phyloP scores from a whole-genome alignment of 1,140 invertebrate species.

The Globodera rostochiensis region DNA sequence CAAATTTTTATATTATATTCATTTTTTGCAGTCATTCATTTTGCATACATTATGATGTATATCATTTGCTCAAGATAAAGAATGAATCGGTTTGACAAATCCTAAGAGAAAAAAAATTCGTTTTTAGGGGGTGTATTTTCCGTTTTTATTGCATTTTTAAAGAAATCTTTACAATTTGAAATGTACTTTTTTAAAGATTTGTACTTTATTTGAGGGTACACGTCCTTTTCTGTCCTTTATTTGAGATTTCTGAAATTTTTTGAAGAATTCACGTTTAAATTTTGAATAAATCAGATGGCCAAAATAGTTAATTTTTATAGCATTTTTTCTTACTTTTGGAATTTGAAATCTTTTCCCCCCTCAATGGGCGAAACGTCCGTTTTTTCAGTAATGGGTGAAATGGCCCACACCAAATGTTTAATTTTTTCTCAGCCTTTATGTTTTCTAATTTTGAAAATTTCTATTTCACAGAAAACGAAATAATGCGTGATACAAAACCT shows the following conservation, averaged over 20 bases:
- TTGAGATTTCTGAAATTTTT: neutral
- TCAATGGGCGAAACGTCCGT: too few relatives aligned
- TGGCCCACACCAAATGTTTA: too few relatives aligned
- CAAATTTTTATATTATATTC: neutral
- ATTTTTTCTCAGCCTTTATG: too few relatives aligned
- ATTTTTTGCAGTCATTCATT: neutral
- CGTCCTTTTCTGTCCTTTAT: neutral
- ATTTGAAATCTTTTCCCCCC: too few relatives aligned
- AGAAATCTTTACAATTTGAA: too few relatives aligned
- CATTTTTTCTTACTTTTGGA: neutral
- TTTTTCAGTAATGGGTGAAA: too few relatives aligned
- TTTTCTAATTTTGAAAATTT: neutral
- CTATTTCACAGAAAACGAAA: neutral
- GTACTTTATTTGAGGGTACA: too few relatives aligned
- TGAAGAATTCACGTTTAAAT: neutral
- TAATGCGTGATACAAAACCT: neutral
- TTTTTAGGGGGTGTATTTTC: too few relatives aligned
- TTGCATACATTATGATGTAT: neutral
- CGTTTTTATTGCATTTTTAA: too few relatives aligned
- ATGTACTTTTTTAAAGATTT: too few relatives aligned
- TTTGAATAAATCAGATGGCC: neutral
- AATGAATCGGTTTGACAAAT: neutral
- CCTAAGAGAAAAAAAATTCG: neutral
- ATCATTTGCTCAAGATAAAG: slow-evolving; percentile 1
- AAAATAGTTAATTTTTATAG: neutral